Base-by-base conservation (phyloP, 2,113 vertebrate genomes). In the Stictonetta naevosa region DNA sequence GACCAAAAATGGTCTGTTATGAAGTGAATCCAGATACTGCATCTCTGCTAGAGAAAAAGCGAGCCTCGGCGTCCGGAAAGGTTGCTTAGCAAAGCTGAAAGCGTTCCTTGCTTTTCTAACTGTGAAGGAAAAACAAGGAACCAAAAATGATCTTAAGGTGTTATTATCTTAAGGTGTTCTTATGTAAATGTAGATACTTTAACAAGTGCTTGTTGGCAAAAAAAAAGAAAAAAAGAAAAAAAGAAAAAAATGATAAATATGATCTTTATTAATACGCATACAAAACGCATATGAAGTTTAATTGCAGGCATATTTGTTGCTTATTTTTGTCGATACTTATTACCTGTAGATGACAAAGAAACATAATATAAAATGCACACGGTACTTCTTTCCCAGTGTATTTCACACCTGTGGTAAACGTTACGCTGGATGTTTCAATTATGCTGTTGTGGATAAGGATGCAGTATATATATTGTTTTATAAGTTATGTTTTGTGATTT, bases 381-480 rank as follows among this genome's bases (percentile, higher is more conserved):
- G 95, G 93, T 97, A 91, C 92, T 95, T 95, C 96, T 94, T 92
- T 96, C 96, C 97, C 95, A 96, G 96, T 98, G 97, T 98, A 97
- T 97, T 97, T 96, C 97, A 96, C 96, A 97, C 94, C 97, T 97
- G 97, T 98, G 97, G 97, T 97, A 96, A 95, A 93, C 88, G 91
- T 97, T 95, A 96, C 68, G 94, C 96, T 97, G 97, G 97, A 97
- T 97, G 96, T 97, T 97, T 97, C 96, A 94, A 25, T 97, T 96
- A 97, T 96, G 95, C 97, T 97, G 93, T 97, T 97, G 97, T 97
- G 96, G 95, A 96, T 95, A 94, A 96, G 97, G 97, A 97, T 98
- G 95, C 97, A 75, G 97, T 97, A 96, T 97, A 97, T 96, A 97
- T 97, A 97, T 97, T 98, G 97, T 96, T 98, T 97, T 97, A 97